Percentiles rank a stretch among this genome's conserved stretches.
These are phyloP conservation scores for Sycophila sp. DNA, from an alignment of 1,140 invertebrate species.

Conservation along the genomic window DNA sequence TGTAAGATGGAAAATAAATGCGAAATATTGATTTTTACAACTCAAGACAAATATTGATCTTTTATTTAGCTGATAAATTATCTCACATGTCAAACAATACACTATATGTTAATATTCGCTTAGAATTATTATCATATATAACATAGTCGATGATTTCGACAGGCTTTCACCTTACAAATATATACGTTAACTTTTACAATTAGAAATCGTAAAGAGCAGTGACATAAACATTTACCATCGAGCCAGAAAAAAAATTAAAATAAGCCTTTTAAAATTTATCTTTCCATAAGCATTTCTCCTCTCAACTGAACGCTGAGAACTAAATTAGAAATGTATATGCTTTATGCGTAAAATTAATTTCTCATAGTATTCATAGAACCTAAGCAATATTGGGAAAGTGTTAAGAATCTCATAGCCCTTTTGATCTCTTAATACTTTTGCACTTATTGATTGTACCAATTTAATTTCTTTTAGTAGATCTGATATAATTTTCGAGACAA, in stretches of 20 bases:
- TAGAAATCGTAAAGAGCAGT: constrained; percentile 23
- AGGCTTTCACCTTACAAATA: constrained; percentile 15
- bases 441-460: background rate
- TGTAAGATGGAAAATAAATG: background rate
- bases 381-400: background rate
- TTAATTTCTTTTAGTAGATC: background rate
- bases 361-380: background rate
- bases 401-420: background rate
- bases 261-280: background rate
- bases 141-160: constrained; percentile 30
- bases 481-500: background rate
- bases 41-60: constrained; percentile 29
- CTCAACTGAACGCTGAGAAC: background rate
- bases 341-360: background rate
- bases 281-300: background rate
- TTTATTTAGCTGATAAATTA: constrained; percentile 36
- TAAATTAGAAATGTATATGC: background rate
- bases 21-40: constrained; percentile 4
- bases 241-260: constrained; percentile 9
- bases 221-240: constrained; percentile 36
- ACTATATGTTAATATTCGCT: constrained; percentile 23
- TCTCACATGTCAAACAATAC: constrained; percentile 30
- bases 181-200: constrained; percentile 34
- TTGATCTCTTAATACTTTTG: constrained; percentile 13
- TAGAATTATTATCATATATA: constrained; percentile 20